phyloP scores from a whole-genome alignment of 2,888 invertebrate species.

The Drosophila kuntzei region DNA sequence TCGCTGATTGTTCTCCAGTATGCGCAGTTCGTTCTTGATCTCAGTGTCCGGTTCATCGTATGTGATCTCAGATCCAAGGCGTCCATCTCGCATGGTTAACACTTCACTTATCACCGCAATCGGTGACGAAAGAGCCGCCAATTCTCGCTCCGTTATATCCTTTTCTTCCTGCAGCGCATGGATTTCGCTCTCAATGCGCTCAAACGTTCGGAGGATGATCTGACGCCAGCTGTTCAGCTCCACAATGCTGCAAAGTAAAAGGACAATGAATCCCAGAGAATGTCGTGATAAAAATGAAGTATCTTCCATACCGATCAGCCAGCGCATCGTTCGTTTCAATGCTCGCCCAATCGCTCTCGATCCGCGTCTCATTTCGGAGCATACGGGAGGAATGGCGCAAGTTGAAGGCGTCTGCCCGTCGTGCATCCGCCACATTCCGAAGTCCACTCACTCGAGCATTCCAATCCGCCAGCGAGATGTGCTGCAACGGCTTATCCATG shows the following conservation, averaged over 20 bases:
- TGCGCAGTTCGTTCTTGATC: slow-evolving; percentile 91
- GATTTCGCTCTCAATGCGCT: slow-evolving; percentile 89
- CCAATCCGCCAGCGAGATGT: slow-evolving; percentile 92
- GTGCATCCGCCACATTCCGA: slow-evolving; percentile 89
- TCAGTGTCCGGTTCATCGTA: slow-evolving; percentile 92
- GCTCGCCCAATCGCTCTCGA: slow-evolving; percentile 92
- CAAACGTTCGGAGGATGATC: slow-evolving; percentile 86
- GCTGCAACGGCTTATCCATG: slow-evolving; percentile 90
- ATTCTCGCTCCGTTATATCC: slow-evolving; percentile 90
- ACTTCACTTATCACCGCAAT: slow-evolving; percentile 90
- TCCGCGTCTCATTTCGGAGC: slow-evolving; percentile 91
- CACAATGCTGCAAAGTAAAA: slow-evolving; percentile 85
- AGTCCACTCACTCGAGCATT: slow-evolving; percentile 89
- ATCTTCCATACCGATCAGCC: slow-evolving; percentile 87
- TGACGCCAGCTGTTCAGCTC: slow-evolving; percentile 87
- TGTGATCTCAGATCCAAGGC: slow-evolving; percentile 90
- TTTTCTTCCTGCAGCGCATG: slow-evolving; percentile 89
- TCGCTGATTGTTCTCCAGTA: slow-evolving; percentile 91
- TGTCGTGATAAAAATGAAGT: not conserved
- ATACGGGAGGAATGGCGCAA: slow-evolving; percentile 90
- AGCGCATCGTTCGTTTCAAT: slow-evolving; percentile 91
- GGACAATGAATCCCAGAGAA: not conserved
- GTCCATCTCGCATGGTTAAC: slow-evolving; percentile 91
- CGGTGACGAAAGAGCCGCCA: slow-evolving; percentile 89
- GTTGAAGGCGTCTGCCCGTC: slow-evolving; percentile 89